Evolutionary conservation across 2,797 vertebrate genomes (phyloP).

Genomic region (Trachops cirrhosus): DNA sequence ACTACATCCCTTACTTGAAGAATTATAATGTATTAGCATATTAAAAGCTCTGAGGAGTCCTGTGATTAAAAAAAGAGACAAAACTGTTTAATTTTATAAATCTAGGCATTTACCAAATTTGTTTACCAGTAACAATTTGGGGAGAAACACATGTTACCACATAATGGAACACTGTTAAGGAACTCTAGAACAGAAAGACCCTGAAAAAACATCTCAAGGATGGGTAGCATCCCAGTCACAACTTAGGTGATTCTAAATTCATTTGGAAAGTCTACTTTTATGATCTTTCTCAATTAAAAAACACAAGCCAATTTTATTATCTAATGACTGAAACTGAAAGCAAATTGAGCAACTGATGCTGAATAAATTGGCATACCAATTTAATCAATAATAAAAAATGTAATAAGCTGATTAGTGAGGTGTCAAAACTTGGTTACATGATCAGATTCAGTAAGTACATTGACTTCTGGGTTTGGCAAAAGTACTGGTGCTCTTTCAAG

Average conservation of each 20-base stretch:
- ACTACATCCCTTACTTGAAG: not conserved
- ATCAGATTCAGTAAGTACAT: not conserved
- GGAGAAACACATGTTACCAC: not conserved
- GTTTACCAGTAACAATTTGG: not conserved
- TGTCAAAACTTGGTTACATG: conserved; percentile 31
- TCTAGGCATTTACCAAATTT: conserved; percentile 40
- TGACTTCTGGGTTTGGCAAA: conserved; percentile 34
- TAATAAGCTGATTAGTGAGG: not conserved
- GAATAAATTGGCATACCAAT: not conserved
- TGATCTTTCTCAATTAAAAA: conserved; percentile 36
- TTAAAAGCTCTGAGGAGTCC: conserved; percentile 28
- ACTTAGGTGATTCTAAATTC: not conserved
- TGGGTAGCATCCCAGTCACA: not conserved
- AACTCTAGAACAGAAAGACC: conserved; percentile 27
- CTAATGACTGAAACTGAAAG: not conserved
- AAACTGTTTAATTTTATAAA: conserved; percentile 22
- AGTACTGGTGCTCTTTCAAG: not conserved
- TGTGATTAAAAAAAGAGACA: not conserved
- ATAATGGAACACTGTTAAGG: not conserved
- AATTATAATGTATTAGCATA: not conserved
- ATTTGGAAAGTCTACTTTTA: conserved; percentile 41
- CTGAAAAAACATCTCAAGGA: conserved; percentile 11
- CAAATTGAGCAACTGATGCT: not conserved
- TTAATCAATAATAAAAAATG: not conserved
- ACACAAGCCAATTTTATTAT: not conserved